Percentiles rank a stretch among this genome's conserved stretches.
Conservation (phyloP, 2,113 vertebrate species). For the zebrafish (Danio rerio) region DNA sequence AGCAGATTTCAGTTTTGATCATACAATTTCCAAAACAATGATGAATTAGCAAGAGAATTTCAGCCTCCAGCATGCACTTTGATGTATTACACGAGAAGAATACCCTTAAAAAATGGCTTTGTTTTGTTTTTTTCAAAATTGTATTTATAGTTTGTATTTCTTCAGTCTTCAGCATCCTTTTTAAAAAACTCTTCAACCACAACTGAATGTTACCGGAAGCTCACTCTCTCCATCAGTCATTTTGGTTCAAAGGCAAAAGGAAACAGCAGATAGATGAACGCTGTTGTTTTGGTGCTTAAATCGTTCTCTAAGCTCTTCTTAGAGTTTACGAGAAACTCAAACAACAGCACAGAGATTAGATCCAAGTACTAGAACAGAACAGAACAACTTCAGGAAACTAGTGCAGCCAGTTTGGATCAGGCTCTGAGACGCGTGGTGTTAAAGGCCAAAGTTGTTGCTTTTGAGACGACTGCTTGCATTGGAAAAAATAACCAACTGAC, state of each 20-base stretch:
- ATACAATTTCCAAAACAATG: no score
- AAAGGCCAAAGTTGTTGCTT: slow-evolving; percentile 33
- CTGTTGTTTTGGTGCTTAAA: background rate
- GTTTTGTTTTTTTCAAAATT: background rate
- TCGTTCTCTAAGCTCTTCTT: background rate
- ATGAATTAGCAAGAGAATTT: background rate
- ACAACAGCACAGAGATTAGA: slow-evolving; percentile 65
- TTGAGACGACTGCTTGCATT: slow-evolving; percentile 45
- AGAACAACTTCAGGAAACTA: slow-evolving; percentile 70
- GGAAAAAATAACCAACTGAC: slow-evolving; percentile 45
- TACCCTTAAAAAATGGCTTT: background rate
- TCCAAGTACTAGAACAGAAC: slow-evolving; percentile 56
- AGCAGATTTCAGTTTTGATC: no score
- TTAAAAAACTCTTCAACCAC: slow-evolving; percentile 5
- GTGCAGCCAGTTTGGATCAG: slow-evolving; percentile 61
- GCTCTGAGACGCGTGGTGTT: slow-evolving; percentile 50
- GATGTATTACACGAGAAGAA: background rate
- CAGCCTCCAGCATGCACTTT: background rate
- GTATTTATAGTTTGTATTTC: background rate
- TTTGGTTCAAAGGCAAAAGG: slow-evolving; percentile 15
- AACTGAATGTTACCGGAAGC: slow-evolving; percentile 2
- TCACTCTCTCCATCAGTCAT: background rate
- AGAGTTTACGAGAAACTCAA: slow-evolving; percentile 36
- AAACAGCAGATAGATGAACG: background rate
- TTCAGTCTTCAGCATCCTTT: background rate